Conservation (phyloP, 2,113 vertebrate genomes). For the Macroglossus sobrinus region DNA sequence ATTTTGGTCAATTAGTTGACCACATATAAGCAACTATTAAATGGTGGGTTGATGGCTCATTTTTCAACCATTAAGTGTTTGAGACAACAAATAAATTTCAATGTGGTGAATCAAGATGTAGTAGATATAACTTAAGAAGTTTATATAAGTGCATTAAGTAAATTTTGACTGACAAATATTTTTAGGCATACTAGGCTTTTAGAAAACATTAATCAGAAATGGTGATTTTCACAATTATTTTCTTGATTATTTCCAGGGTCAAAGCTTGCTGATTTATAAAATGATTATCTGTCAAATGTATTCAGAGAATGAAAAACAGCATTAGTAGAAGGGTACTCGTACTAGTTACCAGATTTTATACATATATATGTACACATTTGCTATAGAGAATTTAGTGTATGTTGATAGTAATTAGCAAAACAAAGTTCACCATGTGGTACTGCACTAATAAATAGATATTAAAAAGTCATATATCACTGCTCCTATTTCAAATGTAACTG, state of each 20-base stretch:
- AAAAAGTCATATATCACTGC: not conserved
- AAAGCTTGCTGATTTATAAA: constrained; percentile 18
- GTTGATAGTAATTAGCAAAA: constrained; percentile 22
- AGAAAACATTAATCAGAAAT: constrained; percentile 7
- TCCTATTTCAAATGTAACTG: not conserved
- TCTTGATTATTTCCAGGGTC: constrained; percentile 22
- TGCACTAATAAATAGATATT: not conserved
- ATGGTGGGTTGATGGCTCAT: not conserved
- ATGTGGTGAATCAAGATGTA: not conserved
- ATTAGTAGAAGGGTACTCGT: not conserved
- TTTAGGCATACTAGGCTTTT: not conserved
- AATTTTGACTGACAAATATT: not conserved
- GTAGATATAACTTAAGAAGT: not conserved
- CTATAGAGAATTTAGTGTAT: not conserved
- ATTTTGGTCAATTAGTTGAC: constrained; percentile 9
- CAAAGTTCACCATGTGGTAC: not conserved
- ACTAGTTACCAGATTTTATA: not conserved
- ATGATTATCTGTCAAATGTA: constrained; percentile 22
- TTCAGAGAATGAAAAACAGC: constrained; percentile 21
- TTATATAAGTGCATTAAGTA: constrained; percentile 34
- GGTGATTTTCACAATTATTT: not conserved
- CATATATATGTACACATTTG: not conserved
- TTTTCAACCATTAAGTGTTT: not conserved
- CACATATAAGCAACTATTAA: not conserved
- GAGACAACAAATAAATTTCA: not conserved